Base-by-base conservation (phyloP, 1,140 invertebrate genomes). In the Brachionus rotundiformis region DNA sequence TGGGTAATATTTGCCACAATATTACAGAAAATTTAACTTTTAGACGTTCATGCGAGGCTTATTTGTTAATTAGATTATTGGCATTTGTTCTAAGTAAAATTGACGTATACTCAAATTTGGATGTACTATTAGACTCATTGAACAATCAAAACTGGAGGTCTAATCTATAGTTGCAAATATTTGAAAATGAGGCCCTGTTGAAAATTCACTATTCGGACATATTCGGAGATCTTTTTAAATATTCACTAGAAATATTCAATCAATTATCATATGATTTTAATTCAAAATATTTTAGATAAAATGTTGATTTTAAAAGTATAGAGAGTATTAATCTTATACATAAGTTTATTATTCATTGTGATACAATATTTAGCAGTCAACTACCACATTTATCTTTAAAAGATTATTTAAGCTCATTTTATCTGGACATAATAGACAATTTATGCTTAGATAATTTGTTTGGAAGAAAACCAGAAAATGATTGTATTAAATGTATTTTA, bases 171-270 rank as follows among this genome's bases (percentile, higher is more conserved):
- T 11, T 79, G 23, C 8, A 33, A 36, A 59, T 79, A 63, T 63
- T 79, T 29, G 47, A 79, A 6, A 33, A 73, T 8, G 76, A 79
- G 11, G 54, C 47, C 19, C 31, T 79, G 6, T 44, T 73, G 8
- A 79, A 54, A 23, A 33, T 79, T 11, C 31, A 54, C 8, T 79
- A 79, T 41, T 33, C 47, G 16, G 47, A 63, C 11, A 79, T 79
- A 73, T 68, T 2, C 29, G 2, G 16, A 33, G 0, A n/a, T n/a
- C 8, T 36, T n/a, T 29, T 23, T 27, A 13, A 13, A 11, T 13
- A 68, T 2, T 36, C n/a, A 16, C 16, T 68, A 11, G n/a, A 63
- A 6, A 8, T 63, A 29, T 63, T 63, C 29, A 16, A 29, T 27
- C 11, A 29, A 1, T 7, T 63, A 1, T 33, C 16, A 16, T 31